These are phyloP conservation scores for Baronia brevicornis DNA, from an alignment of 2,888 invertebrate genomes.

Conservation along the genomic window DNA sequence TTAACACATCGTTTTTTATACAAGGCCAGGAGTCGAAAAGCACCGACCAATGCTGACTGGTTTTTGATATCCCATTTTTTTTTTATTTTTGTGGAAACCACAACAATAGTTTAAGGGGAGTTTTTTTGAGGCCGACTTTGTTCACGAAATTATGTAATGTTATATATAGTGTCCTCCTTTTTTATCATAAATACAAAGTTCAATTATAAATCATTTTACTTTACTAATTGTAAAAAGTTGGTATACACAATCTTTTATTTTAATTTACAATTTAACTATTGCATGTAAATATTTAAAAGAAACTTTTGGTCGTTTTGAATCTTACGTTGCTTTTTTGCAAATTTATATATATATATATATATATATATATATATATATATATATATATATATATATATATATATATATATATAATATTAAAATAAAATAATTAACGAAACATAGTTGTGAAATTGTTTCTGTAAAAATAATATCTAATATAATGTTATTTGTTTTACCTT, in stretches of 20 bases:
- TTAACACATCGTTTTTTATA: constrained; percentile 72
- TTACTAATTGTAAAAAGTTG: not conserved
- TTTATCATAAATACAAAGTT: constrained; percentile 14
- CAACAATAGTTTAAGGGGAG: constrained; percentile 69
- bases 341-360: too few species aligned
- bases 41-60: constrained; percentile 72
- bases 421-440: too few species aligned
- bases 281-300: too few species aligned
- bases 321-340: too few species aligned
- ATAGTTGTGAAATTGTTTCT: too few species aligned
- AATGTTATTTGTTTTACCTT: too few species aligned
- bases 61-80: constrained; percentile 62
- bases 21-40: constrained; percentile 64
- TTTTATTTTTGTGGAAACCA: constrained; percentile 67
- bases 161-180: constrained; percentile 23
- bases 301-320: too few species aligned
- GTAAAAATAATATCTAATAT: too few species aligned
- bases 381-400: too few species aligned
- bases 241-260: not conserved
- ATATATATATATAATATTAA: too few species aligned
- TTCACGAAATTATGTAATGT: constrained; percentile 42
- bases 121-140: constrained; percentile 59
- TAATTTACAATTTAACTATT: too few species aligned
- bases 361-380: too few species aligned
- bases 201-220: constrained; percentile 1